Percentiles rank a stretch among this genome's conserved stretches.
These are phyloP conservation scores for Garra rufa DNA, from an alignment of 2,113 vertebrate genomes.

Conservation along the genomic window DNA sequence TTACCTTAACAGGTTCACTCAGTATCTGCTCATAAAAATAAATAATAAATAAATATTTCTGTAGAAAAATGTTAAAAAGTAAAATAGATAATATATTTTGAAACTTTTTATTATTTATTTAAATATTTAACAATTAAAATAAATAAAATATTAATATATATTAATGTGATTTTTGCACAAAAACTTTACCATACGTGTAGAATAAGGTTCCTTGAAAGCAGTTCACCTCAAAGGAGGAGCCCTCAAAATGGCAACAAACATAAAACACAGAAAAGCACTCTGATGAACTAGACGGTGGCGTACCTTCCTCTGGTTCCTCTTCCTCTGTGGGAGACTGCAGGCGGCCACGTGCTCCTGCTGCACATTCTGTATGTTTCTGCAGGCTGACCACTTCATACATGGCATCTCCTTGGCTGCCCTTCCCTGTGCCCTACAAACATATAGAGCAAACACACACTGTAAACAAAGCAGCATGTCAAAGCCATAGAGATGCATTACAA, in stretches of 20 bases:
- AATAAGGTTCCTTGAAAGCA: background rate
- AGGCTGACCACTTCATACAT: constrained; percentile 95
- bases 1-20: background rate
- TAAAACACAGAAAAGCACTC: constrained; percentile 28
- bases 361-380: constrained; percentile 86
- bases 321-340: constrained; percentile 85
- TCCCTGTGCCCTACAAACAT: constrained; percentile 80
- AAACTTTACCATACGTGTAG: too few species aligned
- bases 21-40: too few species aligned
- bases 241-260: background rate
- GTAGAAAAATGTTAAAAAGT: too few species aligned
- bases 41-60: too few species aligned
- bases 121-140: too few species aligned
- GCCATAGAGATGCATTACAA: background rate
- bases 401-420: constrained; percentile 81
- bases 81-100: too few species aligned
- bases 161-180: too few species aligned
- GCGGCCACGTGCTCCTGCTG: constrained; percentile 74
- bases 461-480: constrained; percentile 31
- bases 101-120: too few species aligned
- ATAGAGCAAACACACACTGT: constrained; percentile 7
- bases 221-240: background rate
- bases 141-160: too few species aligned
- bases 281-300: constrained; percentile 29
- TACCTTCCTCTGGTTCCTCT: constrained; percentile 92